Conservation (phyloP, 2,797 vertebrate genomes). For the Acipenser transmontanus region DNA sequence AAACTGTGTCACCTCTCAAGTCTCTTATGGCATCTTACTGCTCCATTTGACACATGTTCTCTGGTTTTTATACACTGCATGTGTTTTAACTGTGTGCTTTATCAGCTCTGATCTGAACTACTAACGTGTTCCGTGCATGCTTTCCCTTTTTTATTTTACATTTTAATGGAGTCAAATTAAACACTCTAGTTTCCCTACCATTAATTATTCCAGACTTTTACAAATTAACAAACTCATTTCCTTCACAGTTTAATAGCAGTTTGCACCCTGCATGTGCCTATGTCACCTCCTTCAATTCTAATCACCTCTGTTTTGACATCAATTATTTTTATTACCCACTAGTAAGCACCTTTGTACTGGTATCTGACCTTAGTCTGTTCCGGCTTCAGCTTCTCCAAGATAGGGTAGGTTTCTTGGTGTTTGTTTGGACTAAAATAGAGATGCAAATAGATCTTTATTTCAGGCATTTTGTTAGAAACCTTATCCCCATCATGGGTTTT, state of each 20-base stretch:
- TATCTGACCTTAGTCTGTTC: slow-evolving; percentile 21
- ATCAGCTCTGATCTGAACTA: slow-evolving; percentile 22
- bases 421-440: background rate
- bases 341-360: slow-evolving; percentile 21
- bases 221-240: slow-evolving; percentile 40
- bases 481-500: too few relatives aligned
- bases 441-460: background rate
- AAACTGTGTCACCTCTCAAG: background rate
- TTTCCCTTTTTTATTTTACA: slow-evolving; percentile 21
- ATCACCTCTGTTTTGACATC: slow-evolving; percentile 29
- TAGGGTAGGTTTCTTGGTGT: slow-evolving; percentile 8
- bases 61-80: slow-evolving; percentile 2
- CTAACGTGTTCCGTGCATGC: slow-evolving; percentile 12
- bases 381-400: slow-evolving; percentile 8
- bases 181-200: slow-evolving; percentile 20
- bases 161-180: slow-evolving; percentile 24
- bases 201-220: slow-evolving; percentile 37
- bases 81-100: slow-evolving; percentile 11
- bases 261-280: slow-evolving; percentile 22
- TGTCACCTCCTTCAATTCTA: slow-evolving; percentile 33
- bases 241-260: slow-evolving; percentile 27
- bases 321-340: slow-evolving; percentile 30
- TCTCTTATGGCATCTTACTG: background rate
- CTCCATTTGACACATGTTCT: background rate
- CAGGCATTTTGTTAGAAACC: too few relatives aligned